Percentiles rank a stretch among this genome's conserved stretches.
Conservation (phyloP, 2,888 invertebrate species). For the Caenorhabditis sp. region DNA sequence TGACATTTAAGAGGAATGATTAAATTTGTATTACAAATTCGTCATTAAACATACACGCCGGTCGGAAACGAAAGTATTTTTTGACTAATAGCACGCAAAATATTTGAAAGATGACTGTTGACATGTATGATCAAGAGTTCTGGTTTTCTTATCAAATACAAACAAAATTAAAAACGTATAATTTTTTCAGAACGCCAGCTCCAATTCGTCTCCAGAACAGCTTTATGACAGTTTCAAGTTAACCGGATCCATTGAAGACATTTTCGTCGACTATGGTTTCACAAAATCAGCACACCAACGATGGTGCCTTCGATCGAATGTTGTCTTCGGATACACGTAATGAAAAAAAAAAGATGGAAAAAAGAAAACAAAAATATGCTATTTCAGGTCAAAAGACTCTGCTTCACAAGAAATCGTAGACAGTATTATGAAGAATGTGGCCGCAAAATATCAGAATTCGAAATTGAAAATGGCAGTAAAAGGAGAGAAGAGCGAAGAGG, state of each 20-base stretch:
- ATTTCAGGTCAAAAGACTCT: slow-evolving; percentile 31
- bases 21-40: slow-evolving; percentile 50
- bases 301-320: slow-evolving; percentile 38
- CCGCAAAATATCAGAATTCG: slow-evolving; percentile 9
- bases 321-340: slow-evolving; percentile 48
- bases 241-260: slow-evolving; percentile 43
- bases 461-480: slow-evolving; percentile 26
- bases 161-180: slow-evolving; percentile 6
- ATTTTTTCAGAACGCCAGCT: slow-evolving; percentile 16
- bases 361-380: too few relatives aligned
- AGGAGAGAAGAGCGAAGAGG: slow-evolving; percentile 12
- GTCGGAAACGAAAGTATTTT: too few relatives aligned
- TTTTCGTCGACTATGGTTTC: slow-evolving; percentile 20
- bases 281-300: slow-evolving; percentile 20
- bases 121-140: too few relatives aligned
- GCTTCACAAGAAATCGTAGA: slow-evolving; percentile 2
- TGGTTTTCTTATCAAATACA: too few relatives aligned
- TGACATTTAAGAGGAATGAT: slow-evolving; percentile 39
- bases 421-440: slow-evolving; percentile 28
- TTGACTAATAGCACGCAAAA: too few relatives aligned
- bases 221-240: slow-evolving; percentile 27
- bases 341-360: too few relatives aligned
- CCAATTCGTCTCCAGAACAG: slow-evolving; percentile 20
- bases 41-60: slow-evolving; percentile 20
- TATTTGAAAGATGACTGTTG: too few relatives aligned